Conservation (phyloP, 2,888 invertebrate species). For the Amphipoea oculea region DNA sequence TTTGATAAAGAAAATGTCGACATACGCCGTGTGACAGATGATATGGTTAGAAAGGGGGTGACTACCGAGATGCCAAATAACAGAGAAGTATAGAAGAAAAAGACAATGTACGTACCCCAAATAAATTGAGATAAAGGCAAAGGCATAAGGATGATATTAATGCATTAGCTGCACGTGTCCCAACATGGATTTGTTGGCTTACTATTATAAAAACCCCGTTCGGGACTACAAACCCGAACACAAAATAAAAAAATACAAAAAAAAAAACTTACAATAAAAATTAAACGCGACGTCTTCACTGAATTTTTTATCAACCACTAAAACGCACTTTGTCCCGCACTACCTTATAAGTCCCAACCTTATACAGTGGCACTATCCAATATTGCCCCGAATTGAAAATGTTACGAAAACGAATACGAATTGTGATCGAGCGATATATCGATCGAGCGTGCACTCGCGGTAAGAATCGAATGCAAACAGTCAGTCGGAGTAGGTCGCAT, state of each 20-base stretch:
- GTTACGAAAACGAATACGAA: conserved; percentile 54
- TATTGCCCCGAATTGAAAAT: conserved; percentile 41
- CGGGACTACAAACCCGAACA: not conserved
- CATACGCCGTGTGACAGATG: not conserved
- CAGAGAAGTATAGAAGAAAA: not conserved
- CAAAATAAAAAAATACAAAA: conserved; percentile 21
- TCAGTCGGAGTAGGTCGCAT: conserved; percentile 75
- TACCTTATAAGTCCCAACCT: conserved; percentile 62
- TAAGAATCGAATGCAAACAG: conserved; percentile 78
- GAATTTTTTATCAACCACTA: conserved; percentile 68
- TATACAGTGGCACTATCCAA: conserved; percentile 51
- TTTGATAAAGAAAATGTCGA: not conserved
- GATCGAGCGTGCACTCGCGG: conserved; percentile 75
- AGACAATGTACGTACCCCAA: not conserved
- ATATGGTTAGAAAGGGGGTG: not conserved
- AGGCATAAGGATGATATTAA: not conserved
- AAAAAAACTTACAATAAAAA: conserved; percentile 62
- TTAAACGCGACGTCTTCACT: conserved; percentile 66
- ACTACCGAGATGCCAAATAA: not conserved
- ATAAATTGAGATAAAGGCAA: not conserved
- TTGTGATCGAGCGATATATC: conserved; percentile 58
- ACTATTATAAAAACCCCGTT: not conserved
- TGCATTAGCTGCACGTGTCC: not conserved
- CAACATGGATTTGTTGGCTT: not conserved
- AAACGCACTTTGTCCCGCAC: conserved; percentile 64